phyloP scores from a whole-genome alignment of 2,797 vertebrate species.

The Dendrocincla fuliginosa region DNA sequence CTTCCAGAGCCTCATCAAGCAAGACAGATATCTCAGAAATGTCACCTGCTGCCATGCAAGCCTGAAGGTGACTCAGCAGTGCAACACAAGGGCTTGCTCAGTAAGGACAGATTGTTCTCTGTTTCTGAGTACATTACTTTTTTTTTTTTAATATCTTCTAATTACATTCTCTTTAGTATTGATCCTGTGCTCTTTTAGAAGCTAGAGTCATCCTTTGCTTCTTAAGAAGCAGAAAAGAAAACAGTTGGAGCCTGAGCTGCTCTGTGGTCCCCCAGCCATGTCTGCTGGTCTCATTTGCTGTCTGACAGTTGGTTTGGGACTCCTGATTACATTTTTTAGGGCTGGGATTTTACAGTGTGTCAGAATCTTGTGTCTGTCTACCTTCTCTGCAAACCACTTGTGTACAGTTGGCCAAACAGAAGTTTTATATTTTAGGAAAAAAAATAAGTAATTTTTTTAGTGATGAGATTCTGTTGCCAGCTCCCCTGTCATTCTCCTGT shows the following conservation, averaged over 20 bases:
- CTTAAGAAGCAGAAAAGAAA: not conserved
- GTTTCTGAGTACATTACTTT: not conserved
- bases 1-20: not conserved
- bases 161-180: not conserved
- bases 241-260: not conserved
- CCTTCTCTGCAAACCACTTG: not conserved
- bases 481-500: conserved; percentile 52
- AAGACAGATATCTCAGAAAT: not conserved
- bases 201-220: not conserved
- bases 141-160: not conserved
- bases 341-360: not conserved
- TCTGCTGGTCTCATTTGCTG: not conserved
- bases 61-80: not conserved
- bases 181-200: not conserved
- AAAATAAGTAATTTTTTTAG: not conserved
- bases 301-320: conserved; percentile 23
- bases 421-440: not conserved
- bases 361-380: not conserved
- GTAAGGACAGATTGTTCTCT: not conserved
- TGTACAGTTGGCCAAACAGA: conserved; percentile 27
- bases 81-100: not conserved
- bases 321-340: not conserved
- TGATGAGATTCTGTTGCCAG: not conserved
- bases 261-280: not conserved
- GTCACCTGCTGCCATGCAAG: not conserved